A percentile compares a stretch with the other conserved stretches of the same genome.
Evolutionary conservation across 2,797 vertebrate genomes (phyloP).

Genomic region (Bryconaethiops microstoma): DNA sequence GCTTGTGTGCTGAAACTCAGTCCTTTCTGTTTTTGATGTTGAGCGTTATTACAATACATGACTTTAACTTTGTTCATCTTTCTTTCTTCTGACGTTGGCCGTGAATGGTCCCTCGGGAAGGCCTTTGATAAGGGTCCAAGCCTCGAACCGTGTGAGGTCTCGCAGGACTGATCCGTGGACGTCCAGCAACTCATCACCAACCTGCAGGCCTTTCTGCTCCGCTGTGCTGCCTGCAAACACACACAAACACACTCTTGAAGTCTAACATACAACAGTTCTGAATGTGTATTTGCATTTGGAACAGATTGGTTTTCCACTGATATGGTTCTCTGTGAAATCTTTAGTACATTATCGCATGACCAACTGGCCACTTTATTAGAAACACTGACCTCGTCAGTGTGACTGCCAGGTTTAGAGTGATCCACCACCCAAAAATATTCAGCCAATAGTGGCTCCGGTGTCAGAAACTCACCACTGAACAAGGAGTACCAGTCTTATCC

Average conservation of each 20-base stretch:
- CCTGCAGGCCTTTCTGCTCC: conserved; percentile 80
- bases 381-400: too few species aligned
- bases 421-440: too few species aligned
- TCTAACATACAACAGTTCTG: too few species aligned
- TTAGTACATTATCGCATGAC: too few species aligned
- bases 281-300: too few species aligned
- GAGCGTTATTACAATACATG: neutral
- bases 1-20: neutral
- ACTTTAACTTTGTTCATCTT: conserved; percentile 51
- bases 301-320: too few species aligned
- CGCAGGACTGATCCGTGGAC: conserved; percentile 79
- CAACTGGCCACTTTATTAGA: too few species aligned
- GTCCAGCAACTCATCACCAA: conserved; percentile 86
- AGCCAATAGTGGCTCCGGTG: too few species aligned
- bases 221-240: conserved; percentile 74
- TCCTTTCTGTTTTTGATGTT: neutral
- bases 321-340: too few species aligned
- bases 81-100: conserved; percentile 75
- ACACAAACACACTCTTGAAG: conserved; percentile 14
- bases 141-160: conserved; percentile 90
- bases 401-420: neutral
- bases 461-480: too few species aligned
- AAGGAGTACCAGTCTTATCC: too few species aligned
- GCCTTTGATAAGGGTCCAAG: conserved; percentile 89
- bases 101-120: conserved; percentile 84